A percentile compares a stretch with the other conserved stretches of the same genome.
Evolutionary conservation across 2,888 invertebrate species (phyloP).

Genomic region (Ichneumon xanthorius): DNA sequence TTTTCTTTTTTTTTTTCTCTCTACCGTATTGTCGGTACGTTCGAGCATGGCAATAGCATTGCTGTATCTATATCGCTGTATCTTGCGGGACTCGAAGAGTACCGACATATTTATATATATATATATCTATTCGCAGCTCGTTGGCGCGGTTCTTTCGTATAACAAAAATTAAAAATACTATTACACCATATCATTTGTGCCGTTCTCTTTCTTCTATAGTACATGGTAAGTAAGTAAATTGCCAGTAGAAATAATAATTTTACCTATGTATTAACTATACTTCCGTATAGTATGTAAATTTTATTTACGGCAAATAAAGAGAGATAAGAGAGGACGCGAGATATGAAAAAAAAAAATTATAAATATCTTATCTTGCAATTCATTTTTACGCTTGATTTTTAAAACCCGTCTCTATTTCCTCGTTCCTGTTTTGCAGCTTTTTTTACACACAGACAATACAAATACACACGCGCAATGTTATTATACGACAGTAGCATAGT

Average conservation of each 20-base stretch:
- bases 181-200: conserved; percentile 48
- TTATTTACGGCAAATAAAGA: conserved; percentile 80
- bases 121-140: conserved; percentile 8
- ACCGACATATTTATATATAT: conserved; percentile 2
- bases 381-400: conserved; percentile 79
- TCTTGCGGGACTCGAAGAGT: neutral
- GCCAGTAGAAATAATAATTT: conserved; percentile 73
- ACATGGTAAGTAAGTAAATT: conserved; percentile 65
- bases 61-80: conserved; percentile 20
- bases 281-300: conserved; percentile 78
- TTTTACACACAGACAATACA: conserved; percentile 59
- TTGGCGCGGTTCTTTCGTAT: conserved; percentile 20
- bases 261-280: conserved; percentile 73
- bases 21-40: neutral
- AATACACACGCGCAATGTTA: conserved; percentile 51
- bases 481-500: conserved; percentile 51
- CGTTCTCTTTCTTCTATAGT: conserved; percentile 60
- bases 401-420: conserved; percentile 77
- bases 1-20: conserved; percentile 5
- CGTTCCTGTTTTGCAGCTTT: conserved; percentile 73
- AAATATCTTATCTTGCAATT: conserved; percentile 73
- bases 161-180: conserved; percentile 6
- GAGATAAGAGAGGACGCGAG: conserved; percentile 56
- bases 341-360: conserved; percentile 62
- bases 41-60: conserved; percentile 33